Percentiles rank a stretch among this genome's conserved stretches.
Conservation (phyloP, 2,888 invertebrate genomes). For the Balanococcus diminutus region DNA sequence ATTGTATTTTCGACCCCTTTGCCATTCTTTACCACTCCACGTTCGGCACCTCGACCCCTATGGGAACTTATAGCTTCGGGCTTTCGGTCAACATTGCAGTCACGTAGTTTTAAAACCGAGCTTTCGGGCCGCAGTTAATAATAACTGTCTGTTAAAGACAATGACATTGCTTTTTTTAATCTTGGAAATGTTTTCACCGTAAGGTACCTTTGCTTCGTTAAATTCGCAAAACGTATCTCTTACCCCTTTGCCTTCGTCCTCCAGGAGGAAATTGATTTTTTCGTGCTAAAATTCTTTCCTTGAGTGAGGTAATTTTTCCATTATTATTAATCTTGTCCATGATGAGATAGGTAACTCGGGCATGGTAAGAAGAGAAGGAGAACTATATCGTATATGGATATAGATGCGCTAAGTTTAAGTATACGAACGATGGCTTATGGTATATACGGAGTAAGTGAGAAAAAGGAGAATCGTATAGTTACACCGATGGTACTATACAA, state of each 20-base stretch:
- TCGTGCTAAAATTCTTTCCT: too few relatives aligned
- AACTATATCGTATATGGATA: too few relatives aligned
- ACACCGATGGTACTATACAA: background rate
- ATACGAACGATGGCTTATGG: too few relatives aligned
- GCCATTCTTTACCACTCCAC: background rate
- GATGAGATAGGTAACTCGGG: too few relatives aligned
- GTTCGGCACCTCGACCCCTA: background rate
- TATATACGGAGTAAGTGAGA: too few relatives aligned
- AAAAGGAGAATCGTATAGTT: background rate
- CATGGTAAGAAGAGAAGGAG: too few relatives aligned
- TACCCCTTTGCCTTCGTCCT: background rate
- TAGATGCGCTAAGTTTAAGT: too few relatives aligned
- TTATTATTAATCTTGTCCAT: too few relatives aligned
- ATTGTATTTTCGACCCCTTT: background rate
- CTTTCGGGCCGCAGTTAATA: slow-evolving; percentile 27
- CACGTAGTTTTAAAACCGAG: slow-evolving; percentile 26
- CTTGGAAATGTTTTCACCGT: slow-evolving; percentile 8
- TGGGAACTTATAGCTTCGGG: slow-evolving; percentile 4
- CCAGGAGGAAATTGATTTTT: slow-evolving; percentile 3
- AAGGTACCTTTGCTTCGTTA: background rate
- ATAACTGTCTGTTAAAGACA: slow-evolving; percentile 38
- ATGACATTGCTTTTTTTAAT: slow-evolving; percentile 16
- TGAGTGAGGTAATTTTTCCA: too few relatives aligned
- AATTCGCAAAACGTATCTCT: background rate
- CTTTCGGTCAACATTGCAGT: slow-evolving; percentile 16